Conservation (phyloP, 2,888 invertebrate genomes). For the Congeria kusceri region DNA sequence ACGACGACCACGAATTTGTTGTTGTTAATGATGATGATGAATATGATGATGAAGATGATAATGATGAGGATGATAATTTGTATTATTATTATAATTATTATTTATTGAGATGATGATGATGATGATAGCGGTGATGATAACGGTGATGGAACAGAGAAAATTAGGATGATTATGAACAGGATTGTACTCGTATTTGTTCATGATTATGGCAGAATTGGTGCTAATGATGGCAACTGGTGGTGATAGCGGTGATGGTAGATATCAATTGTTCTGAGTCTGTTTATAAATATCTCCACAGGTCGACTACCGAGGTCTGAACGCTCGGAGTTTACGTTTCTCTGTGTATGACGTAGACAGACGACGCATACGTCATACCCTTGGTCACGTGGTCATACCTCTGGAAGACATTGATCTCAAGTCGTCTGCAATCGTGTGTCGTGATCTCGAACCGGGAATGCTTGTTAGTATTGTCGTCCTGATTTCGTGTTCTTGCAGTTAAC, state of each 20-base stretch:
- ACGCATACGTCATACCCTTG: constrained; percentile 83
- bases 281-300: constrained; percentile 64
- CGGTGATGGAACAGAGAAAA: no score
- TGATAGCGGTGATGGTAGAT: neutral
- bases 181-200: neutral
- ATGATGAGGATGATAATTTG: no score
- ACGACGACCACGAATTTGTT: no score
- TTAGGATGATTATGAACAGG: neutral
- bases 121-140: no score
- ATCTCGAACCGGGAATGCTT: constrained; percentile 76
- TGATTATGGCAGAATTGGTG: no score
- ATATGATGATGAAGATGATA: no score
- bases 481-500: no score
- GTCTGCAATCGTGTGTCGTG: constrained; percentile 77
- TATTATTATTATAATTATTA: no score
- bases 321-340: constrained; percentile 80
- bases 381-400: constrained; percentile 83
- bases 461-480: constrained; percentile 44
- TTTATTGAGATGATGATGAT: no score
- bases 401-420: constrained; percentile 79
- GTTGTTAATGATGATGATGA: no score
- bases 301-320: constrained; percentile 68
- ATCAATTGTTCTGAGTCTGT: neutral
- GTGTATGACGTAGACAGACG: constrained; percentile 85
- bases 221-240: no score